Base-by-base conservation (phyloP, 2,113 vertebrate genomes). In the Mobula birostris region DNA sequence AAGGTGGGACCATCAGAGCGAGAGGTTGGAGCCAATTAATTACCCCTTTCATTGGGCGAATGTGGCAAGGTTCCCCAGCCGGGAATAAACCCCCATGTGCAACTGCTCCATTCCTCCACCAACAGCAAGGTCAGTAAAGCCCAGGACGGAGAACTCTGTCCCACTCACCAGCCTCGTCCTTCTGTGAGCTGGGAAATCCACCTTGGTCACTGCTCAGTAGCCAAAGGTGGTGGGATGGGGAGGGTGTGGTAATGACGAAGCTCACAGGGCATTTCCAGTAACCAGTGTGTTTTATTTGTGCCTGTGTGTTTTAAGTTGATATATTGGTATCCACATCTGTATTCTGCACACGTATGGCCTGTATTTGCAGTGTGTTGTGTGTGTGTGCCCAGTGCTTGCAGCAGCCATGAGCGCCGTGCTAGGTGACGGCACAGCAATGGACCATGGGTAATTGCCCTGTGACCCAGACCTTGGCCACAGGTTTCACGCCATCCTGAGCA, bases 351-450 rank as follows among this genome's bases (percentile, higher is more conserved):
- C 56, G 40, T 27, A 21, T 85, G 48, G 82, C 82, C 82, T 85
- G 82, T 85, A 21, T 48, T 85, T 21, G 40, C 82, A 58, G 82
- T 85, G 0, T 58, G 7, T 85, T 9, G 48, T 85, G 48, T 40
- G 36, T 82, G 82, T 85, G 82, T 85, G 82, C 82, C 82, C 82
- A 85, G 48, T 27, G 82, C 82, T 85, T 85, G 82, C 82, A 3
- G 56, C 40, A 40, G 21, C 40, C 27, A 0, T 0, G 24, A 85
- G 19, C 40, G 56, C 40, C 19, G 24, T 1, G 48, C 82, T 85
- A 58, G 21, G 27, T 11, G 48, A 56, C 7, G 24, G 7, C 40
- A 85, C 21, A 17, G 24, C 82, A 85, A 85, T 85, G 82, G 82
- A 27, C 56, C 82, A 56, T 85, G 82, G 82, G 2, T 58, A 85